Evolutionary conservation across 92 coral and sea anemone genomes (phyloP).

Genomic region (Zoanthus sansibaricus): DNA sequence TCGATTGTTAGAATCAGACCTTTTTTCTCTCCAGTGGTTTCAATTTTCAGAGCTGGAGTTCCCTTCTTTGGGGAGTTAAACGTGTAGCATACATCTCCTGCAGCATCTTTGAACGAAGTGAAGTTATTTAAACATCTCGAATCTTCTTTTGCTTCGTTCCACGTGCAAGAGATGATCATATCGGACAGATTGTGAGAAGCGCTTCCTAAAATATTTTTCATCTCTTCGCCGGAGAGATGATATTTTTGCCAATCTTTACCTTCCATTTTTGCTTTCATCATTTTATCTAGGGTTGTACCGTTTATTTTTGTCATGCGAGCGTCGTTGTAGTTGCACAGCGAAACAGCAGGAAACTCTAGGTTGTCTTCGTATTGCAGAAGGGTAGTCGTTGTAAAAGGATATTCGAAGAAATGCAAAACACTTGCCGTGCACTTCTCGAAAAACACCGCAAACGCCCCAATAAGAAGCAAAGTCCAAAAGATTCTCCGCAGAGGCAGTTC

Average conservation of each 20-base stretch:
- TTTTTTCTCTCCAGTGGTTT: constrained; percentile 65
- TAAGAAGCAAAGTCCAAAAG: constrained; percentile 75
- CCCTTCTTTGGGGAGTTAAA: constrained; percentile 75
- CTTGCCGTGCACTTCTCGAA: constrained; percentile 87
- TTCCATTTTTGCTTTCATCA: constrained; percentile 40
- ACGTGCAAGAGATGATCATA: constrained; percentile 76
- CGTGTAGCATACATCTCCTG: constrained; percentile 79
- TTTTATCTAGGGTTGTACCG: constrained; percentile 70
- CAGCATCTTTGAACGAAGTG: constrained; percentile 74
- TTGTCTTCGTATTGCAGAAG: constrained; percentile 75
- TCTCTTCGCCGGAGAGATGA: constrained; percentile 65
- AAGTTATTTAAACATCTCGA: constrained; percentile 63
- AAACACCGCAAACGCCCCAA: constrained; percentile 83
- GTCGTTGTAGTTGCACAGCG: constrained; percentile 88
- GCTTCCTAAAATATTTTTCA: constrained; percentile 60
- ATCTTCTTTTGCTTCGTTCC: constrained; percentile 54
- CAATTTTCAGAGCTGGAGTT: constrained; percentile 19
- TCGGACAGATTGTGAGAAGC: constrained; percentile 83
- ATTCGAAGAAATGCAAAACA: constrained; percentile 73
- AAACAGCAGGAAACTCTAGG: constrained; percentile 79
- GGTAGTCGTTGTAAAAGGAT: constrained; percentile 88
- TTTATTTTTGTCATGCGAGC: constrained; percentile 80
- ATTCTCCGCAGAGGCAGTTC: constrained; percentile 79
- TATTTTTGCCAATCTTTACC: constrained; percentile 44
- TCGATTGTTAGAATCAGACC: constrained; percentile 76